Evolutionary conservation across 2,797 vertebrate genomes (phyloP).

Genomic region (Denticeps clupeoides): DNA sequence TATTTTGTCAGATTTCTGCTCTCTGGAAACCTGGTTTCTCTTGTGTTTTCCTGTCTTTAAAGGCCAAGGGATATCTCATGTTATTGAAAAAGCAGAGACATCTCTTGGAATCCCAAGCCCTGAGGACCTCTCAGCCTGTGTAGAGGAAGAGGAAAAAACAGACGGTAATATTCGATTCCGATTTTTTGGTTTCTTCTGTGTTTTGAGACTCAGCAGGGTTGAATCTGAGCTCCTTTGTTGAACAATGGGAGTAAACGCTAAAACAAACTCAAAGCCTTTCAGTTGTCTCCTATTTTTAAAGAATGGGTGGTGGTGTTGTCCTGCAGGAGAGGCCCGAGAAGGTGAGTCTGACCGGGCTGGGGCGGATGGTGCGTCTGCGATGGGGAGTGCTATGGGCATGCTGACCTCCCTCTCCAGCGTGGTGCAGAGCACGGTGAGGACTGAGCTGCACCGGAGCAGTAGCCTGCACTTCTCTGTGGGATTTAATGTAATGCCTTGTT

Average conservation of each 20-base stretch:
- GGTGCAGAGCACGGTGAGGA: conserved; percentile 87
- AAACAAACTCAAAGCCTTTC: too few species aligned
- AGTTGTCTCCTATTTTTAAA: background rate
- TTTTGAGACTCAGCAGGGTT: too few species aligned
- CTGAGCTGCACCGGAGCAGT: background rate
- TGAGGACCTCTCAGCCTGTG: conserved; percentile 64
- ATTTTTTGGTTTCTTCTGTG: too few species aligned
- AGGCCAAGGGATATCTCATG: conserved; percentile 91
- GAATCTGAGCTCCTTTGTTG: too few species aligned
- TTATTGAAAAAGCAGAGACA: conserved; percentile 91
- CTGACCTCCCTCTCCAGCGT: conserved; percentile 79
- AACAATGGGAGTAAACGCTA: too few species aligned
- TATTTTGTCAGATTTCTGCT: too few species aligned
- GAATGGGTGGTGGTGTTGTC: background rate
- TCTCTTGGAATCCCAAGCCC: conserved; percentile 88
- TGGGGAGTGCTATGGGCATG: conserved; percentile 74
- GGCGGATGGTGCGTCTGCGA: conserved; percentile 42
- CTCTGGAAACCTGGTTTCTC: too few species aligned
- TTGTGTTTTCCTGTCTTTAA: conserved; percentile 7
- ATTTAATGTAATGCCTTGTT: too few species aligned
- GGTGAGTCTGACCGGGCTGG: conserved; percentile 22
- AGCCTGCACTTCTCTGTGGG: too few species aligned
- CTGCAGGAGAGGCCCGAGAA: background rate
- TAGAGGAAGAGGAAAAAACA: conserved; percentile 44
- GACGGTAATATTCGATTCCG: conserved; percentile 18